These are phyloP conservation scores for Lophotis ruficrista DNA, from an alignment of 2,113 vertebrate genomes.

Conservation along the genomic window DNA sequence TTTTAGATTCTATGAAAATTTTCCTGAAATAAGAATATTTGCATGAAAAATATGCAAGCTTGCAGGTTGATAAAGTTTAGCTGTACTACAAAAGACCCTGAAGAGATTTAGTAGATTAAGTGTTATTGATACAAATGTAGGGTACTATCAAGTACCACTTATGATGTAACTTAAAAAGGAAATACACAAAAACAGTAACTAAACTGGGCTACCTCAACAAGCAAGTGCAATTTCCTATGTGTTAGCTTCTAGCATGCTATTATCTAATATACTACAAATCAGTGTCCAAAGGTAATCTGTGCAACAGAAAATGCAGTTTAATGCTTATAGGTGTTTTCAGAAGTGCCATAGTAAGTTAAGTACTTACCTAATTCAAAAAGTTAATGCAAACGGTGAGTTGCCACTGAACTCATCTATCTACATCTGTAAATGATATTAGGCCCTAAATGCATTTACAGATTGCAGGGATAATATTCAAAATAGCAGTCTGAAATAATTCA, in stretches of 20 bases:
- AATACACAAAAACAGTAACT: neutral
- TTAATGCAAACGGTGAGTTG: neutral
- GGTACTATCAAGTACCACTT: neutral
- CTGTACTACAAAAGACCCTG: neutral
- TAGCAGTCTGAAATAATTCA: neutral
- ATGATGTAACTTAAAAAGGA: neutral
- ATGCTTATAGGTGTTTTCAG: neutral
- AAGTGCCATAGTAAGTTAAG: neutral
- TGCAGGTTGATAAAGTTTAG: neutral
- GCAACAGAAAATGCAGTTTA: neutral
- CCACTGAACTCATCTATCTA: neutral
- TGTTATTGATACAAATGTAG: neutral
- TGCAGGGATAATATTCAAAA: neutral
- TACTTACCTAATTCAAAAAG: neutral
- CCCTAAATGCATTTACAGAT: neutral
- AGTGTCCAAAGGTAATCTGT: neutral
- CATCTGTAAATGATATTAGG: neutral
- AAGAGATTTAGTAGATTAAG: neutral
- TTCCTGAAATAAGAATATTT: neutral
- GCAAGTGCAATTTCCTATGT: rapidly evolving
- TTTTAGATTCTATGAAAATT: neutral
- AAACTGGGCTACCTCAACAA: neutral
- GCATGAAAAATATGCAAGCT: neutral
- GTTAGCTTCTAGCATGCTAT: neutral
- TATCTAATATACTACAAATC: neutral